Evolutionary conservation across 1,140 invertebrate genomes (phyloP).

Genomic region (Ephestia elutella): DNA sequence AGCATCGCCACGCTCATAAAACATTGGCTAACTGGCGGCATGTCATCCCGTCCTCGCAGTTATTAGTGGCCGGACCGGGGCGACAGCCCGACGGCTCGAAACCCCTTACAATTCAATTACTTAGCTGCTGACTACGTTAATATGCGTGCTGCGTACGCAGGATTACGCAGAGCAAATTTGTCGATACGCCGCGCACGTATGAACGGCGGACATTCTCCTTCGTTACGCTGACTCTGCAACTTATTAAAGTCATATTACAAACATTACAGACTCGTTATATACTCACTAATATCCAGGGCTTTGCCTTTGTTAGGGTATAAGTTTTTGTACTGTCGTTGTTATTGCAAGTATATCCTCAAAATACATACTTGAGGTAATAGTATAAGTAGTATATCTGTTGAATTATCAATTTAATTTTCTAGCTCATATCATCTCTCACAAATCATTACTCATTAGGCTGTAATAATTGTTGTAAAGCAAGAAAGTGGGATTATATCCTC

Average conservation of each 20-base stretch:
- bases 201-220: neutral
- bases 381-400: too few relatives aligned
- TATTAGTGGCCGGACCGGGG: conserved; percentile 37
- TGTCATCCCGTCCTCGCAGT: conserved; percentile 39
- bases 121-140: conserved; percentile 34
- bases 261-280: neutral
- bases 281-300: too few relatives aligned
- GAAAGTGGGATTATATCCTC: too few relatives aligned
- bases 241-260: neutral
- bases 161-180: conserved; percentile 25
- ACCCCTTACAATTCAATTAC: conserved; percentile 57
- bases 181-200: conserved; percentile 31
- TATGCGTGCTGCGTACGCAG: conserved; percentile 33
- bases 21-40: conserved; percentile 35
- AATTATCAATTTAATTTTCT: too few relatives aligned
- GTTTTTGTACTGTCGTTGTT: too few relatives aligned
- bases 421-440: too few relatives aligned
- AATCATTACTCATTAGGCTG: too few relatives aligned
- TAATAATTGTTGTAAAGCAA: too few relatives aligned
- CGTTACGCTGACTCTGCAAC: neutral
- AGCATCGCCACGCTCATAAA: conserved; percentile 37
- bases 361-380: too few relatives aligned
- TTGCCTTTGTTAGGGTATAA: too few relatives aligned
- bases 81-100: conserved; percentile 32
- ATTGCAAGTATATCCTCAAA: too few relatives aligned